Evolutionary conservation across 2,113 vertebrate genomes (phyloP).

Genomic region (Chionis minor): DNA sequence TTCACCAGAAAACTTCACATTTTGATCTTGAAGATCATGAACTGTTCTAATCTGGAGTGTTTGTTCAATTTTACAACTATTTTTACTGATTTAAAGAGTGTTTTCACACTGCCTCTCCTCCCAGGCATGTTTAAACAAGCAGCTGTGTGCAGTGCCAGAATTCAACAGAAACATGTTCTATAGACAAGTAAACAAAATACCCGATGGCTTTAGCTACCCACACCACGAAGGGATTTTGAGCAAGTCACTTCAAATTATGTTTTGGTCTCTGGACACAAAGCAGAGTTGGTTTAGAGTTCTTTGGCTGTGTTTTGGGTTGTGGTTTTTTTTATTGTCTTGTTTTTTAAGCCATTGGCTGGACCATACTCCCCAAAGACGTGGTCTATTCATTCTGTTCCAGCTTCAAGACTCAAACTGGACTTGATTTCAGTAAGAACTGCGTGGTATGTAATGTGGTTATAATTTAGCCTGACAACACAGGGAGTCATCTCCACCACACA

Average conservation of each 20-base stretch:
- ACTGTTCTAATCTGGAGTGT: neutral
- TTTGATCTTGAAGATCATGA: neutral
- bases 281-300: slow-evolving; percentile 15
- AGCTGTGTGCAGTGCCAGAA: neutral
- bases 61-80: slow-evolving; percentile 5
- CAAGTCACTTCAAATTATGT: slow-evolving; percentile 38
- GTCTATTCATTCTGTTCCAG: slow-evolving; percentile 22
- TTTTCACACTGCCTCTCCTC: slow-evolving; percentile 45
- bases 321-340: neutral
- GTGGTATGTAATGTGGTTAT: neutral
- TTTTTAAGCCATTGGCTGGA: slow-evolving; percentile 17
- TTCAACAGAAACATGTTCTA: slow-evolving; percentile 3
- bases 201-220: neutral
- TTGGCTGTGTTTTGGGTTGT: neutral
- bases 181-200: slow-evolving; percentile 54
- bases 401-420: neutral
- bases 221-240: neutral
- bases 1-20: neutral
- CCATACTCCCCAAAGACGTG: neutral
- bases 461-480: neutral
- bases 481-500: neutral
- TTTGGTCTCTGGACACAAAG: neutral
- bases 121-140: slow-evolving; percentile 48
- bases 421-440: neutral
- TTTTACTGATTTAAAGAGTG: slow-evolving; percentile 29